Conservation (phyloP, 2,113 vertebrate genomes). For the Urocitellus parryii region DNA sequence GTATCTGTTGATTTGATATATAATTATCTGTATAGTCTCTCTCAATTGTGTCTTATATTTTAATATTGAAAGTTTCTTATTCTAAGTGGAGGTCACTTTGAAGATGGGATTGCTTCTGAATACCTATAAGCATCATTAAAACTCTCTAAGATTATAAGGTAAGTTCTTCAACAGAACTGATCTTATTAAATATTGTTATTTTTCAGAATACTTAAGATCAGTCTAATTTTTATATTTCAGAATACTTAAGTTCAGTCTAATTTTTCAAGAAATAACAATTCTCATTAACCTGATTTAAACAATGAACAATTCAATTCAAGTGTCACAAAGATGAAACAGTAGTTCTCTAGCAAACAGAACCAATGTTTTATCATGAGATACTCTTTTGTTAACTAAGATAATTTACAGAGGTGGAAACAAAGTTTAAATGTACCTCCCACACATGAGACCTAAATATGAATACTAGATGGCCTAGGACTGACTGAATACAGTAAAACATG, state of each 20-base stretch:
- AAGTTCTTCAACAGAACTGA: background rate
- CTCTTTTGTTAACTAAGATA: background rate
- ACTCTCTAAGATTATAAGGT: background rate
- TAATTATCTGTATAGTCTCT: background rate
- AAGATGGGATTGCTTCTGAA: background rate
- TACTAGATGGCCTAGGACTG: background rate
- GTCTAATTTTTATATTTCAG: background rate
- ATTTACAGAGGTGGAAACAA: background rate
- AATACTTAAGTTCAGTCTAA: background rate
- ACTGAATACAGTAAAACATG: background rate
- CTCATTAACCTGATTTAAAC: background rate
- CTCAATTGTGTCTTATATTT: background rate
- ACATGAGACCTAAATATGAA: background rate
- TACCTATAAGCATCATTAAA: background rate
- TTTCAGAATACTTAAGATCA: background rate
- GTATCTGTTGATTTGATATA: background rate
- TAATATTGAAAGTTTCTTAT: background rate
- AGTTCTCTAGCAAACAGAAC: accelerated
- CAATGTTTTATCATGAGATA: background rate
- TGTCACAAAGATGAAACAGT: background rate
- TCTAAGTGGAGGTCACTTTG: background rate
- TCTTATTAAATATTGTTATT: background rate
- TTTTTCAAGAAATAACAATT: background rate
- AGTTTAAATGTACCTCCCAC: background rate
- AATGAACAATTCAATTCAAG: background rate